Percentiles rank a stretch among this genome's conserved stretches.
Conservation (phyloP, 2,113 vertebrate species). For the Indicator maculatus region DNA sequence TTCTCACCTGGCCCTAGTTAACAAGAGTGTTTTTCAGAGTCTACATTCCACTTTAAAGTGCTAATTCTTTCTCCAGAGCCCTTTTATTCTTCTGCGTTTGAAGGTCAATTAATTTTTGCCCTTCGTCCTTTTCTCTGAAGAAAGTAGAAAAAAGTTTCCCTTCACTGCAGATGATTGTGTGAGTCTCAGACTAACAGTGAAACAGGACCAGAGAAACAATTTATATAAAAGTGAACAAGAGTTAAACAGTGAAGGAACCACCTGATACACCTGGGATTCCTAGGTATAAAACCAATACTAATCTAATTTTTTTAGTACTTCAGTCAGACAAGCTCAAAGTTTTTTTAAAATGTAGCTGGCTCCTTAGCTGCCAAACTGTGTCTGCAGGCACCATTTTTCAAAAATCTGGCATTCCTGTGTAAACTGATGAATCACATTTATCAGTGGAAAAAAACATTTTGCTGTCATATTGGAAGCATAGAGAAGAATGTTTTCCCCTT, state of each 20-base stretch:
- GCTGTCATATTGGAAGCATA: not conserved
- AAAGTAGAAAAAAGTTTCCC: slow-evolving; percentile 4
- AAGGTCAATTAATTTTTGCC: not conserved
- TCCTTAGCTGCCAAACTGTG: not conserved
- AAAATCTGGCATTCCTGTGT: not conserved
- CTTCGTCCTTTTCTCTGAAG: not conserved
- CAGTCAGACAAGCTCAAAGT: not conserved
- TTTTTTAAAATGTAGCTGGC: not conserved
- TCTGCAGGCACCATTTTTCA: not conserved
- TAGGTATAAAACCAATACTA: not conserved
- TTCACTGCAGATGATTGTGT: not conserved
- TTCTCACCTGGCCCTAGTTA: not conserved
- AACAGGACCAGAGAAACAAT: not conserved
- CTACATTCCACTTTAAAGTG: not conserved
- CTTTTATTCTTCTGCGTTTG: not conserved
- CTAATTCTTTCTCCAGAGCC: not conserved
- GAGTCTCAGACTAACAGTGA: not conserved
- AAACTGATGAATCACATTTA: slow-evolving; percentile 19
- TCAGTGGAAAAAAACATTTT: slow-evolving; percentile 27
- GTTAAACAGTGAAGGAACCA: not conserved
- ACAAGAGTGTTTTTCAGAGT: not conserved
- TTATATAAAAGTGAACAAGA: not conserved
- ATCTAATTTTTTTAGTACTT: not conserved
- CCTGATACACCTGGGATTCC: not conserved
- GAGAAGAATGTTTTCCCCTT: not conserved